Percentiles rank a stretch among this genome's conserved stretches.
Evolutionary conservation across 2,113 vertebrate species (phyloP).

Genomic region (Pithys albifrons): DNA sequence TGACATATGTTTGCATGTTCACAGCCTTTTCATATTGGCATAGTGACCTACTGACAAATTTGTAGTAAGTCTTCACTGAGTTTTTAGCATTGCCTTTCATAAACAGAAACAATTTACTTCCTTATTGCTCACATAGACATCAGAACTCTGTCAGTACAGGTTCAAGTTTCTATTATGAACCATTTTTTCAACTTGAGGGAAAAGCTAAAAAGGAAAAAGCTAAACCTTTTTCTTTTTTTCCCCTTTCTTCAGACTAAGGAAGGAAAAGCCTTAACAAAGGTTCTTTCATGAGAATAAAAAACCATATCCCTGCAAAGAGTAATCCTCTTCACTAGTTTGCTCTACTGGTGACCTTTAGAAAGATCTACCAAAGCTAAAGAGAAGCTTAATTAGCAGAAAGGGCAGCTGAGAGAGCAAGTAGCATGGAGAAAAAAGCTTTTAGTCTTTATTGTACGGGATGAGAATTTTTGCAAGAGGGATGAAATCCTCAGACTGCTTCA

Average conservation of each 20-base stretch:
- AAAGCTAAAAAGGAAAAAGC: neutral
- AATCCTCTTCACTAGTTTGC: conserved; percentile 56
- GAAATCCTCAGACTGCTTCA: conserved; percentile 2
- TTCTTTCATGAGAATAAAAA: conserved; percentile 1
- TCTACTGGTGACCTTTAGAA: conserved; percentile 73
- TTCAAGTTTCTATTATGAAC: neutral
- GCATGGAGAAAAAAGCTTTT: conserved; percentile 43
- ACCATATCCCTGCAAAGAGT: conserved; percentile 19
- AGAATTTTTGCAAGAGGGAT: conserved; percentile 59
- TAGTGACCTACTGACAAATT: neutral
- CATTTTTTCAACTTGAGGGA: neutral
- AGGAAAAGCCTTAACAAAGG: neutral
- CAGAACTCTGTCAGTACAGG: neutral
- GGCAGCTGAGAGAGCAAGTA: conserved; percentile 53
- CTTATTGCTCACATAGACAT: neutral
- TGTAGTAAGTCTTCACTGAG: neutral
- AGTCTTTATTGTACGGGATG: conserved; percentile 40
- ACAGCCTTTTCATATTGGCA: neutral
- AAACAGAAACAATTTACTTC: neutral
- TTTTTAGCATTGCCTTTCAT: neutral
- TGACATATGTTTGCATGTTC: neutral
- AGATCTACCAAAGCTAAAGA: conserved; percentile 59
- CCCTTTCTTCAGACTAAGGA: neutral
- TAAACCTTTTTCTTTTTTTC: neutral
- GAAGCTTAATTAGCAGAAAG: conserved; percentile 74